phyloP scores from a whole-genome alignment of 2,888 invertebrate species.

The Automeris io region DNA sequence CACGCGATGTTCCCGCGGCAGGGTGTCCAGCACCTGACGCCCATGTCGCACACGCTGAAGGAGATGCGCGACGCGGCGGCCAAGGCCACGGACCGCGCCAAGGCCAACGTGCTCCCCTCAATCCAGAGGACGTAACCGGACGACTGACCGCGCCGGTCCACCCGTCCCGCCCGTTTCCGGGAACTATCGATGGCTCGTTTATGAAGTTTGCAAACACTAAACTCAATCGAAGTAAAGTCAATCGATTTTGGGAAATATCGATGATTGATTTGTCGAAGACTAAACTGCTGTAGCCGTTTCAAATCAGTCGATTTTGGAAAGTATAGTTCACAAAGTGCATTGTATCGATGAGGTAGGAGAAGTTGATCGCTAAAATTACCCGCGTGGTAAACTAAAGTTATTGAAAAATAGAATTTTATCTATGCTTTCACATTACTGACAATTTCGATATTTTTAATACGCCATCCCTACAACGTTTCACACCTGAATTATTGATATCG shows the following conservation, averaged over 20 bases:
- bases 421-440: too few species aligned
- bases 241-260: not conserved
- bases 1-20: conserved; percentile 81
- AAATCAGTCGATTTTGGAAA: too few species aligned
- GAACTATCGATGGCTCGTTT: not conserved
- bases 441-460: too few species aligned
- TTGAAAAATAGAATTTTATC: too few species aligned
- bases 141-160: conserved; percentile 1
- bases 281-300: too few species aligned
- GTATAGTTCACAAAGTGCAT: too few species aligned
- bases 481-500: too few species aligned
- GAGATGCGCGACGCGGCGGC: conserved; percentile 88
- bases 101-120: conserved; percentile 73
- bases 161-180: not conserved
- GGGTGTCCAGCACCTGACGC: conserved; percentile 20
- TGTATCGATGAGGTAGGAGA: too few species aligned
- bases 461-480: too few species aligned
- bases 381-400: too few species aligned
- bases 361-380: too few species aligned
- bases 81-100: conserved; percentile 88
- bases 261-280: too few species aligned
- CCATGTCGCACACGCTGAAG: conserved; percentile 49
- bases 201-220: not conserved
- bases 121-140: conserved; percentile 61
- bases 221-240: not conserved